These are phyloP conservation scores for Lepidocolaptes lacrymiger DNA, from an alignment of 2,797 vertebrate genomes.

Conservation along the genomic window DNA sequence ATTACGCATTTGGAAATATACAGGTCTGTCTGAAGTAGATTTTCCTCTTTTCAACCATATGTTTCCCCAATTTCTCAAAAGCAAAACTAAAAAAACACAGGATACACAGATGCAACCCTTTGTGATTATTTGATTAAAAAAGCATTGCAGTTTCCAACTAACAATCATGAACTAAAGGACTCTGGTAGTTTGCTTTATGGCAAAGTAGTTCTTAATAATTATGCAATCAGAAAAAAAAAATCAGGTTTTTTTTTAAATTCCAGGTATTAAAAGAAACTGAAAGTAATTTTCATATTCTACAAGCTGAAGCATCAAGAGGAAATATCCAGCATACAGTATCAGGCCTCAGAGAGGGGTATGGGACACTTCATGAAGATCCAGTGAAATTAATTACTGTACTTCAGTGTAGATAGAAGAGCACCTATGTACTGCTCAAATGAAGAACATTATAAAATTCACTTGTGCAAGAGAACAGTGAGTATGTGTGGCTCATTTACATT, in stretches of 20 bases:
- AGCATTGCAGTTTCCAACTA: neutral
- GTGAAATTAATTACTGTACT: neutral
- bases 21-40: slow-evolving; percentile 24
- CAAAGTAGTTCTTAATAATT: neutral
- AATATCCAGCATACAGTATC: neutral
- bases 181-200: neutral
- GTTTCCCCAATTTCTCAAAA: neutral
- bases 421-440: neutral
- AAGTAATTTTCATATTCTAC: neutral
- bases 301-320: neutral
- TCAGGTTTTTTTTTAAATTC: neutral
- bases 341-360: neutral
- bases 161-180: neutral
- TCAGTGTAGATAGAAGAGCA: neutral
- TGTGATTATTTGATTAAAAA: neutral
- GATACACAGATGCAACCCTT: neutral
- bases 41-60: neutral
- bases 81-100: neutral
- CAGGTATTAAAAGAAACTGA: neutral
- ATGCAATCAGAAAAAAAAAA: neutral
- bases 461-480: neutral
- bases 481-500: neutral
- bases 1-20: slow-evolving; percentile 29
- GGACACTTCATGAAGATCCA: neutral
- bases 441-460: neutral